A percentile compares a stretch with the other conserved stretches of the same genome.
phyloP scores from a whole-genome alignment of 2,888 invertebrate genomes.

The Zhengitettix transpicula region DNA sequence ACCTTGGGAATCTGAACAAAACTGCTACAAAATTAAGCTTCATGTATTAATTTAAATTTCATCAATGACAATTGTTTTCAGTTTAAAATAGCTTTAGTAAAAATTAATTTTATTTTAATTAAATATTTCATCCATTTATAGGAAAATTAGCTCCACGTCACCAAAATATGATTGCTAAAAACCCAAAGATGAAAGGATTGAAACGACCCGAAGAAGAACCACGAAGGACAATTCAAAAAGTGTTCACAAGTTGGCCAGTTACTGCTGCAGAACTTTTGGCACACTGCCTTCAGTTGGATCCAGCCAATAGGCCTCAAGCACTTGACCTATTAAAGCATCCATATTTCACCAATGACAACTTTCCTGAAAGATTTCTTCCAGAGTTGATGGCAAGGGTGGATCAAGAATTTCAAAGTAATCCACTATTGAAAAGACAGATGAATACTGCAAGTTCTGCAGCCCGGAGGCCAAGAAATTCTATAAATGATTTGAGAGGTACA shows the following conservation, averaged over 20 bases:
- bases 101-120: no score
- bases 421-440: constrained; percentile 25
- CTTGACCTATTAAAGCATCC: constrained; percentile 44
- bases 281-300: constrained; percentile 35
- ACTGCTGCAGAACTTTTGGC: constrained; percentile 33
- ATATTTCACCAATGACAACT: constrained; percentile 48
- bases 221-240: constrained; percentile 21
- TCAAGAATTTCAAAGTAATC: constrained; percentile 40
- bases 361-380: constrained; percentile 46
- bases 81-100: no score
- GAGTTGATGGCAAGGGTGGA: constrained; percentile 45
- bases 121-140: constrained; percentile 10
- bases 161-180: constrained; percentile 28
- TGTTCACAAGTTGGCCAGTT: constrained; percentile 29
- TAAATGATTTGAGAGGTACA: no score
- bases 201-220: constrained; percentile 17
- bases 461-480: background rate
- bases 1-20: no score
- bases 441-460: background rate
- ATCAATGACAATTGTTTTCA: no score
- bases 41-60: no score
- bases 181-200: constrained; percentile 27
- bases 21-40: no score
- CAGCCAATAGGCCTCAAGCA: constrained; percentile 42
- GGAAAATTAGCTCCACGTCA: constrained; percentile 31